These are phyloP conservation scores for Mantis religiosa DNA, from an alignment of 2,888 invertebrate species.

Conservation along the genomic window DNA sequence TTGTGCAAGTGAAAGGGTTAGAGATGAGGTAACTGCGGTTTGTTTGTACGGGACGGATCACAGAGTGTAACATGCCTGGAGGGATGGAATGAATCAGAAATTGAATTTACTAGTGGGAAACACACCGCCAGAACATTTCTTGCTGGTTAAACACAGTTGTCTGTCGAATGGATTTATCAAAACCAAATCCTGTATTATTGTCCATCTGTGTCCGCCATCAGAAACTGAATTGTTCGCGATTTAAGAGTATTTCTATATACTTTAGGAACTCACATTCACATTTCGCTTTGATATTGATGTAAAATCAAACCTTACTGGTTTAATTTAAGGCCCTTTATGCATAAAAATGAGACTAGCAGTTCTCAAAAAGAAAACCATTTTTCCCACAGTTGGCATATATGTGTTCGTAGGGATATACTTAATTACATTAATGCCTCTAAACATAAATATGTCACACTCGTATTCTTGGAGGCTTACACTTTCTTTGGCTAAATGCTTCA, in stretches of 20 bases:
- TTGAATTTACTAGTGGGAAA: background rate
- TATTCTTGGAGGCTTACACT: too few relatives aligned
- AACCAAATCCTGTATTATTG: background rate
- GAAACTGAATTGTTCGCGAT: background rate
- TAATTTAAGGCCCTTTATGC: too few relatives aligned
- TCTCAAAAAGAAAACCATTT: too few relatives aligned
- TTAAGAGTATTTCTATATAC: background rate
- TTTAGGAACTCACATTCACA: background rate
- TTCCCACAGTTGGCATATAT: too few relatives aligned
- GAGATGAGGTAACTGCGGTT: background rate
- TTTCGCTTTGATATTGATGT: too few relatives aligned
- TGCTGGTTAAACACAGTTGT: background rate
- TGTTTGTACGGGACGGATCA: background rate
- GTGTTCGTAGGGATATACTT: too few relatives aligned
- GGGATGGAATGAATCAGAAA: background rate
- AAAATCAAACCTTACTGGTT: too few relatives aligned
- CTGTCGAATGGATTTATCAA: background rate
- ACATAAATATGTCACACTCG: too few relatives aligned
- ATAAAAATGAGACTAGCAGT: too few relatives aligned
- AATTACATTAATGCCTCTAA: too few relatives aligned
- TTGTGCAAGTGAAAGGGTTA: background rate
- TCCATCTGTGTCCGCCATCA: background rate
- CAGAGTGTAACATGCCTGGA: background rate
- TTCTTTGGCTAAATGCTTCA: too few relatives aligned
- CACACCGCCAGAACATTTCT: background rate